Conservation (phyloP, 2,888 invertebrate species). For the Hyppa rectilinea region DNA sequence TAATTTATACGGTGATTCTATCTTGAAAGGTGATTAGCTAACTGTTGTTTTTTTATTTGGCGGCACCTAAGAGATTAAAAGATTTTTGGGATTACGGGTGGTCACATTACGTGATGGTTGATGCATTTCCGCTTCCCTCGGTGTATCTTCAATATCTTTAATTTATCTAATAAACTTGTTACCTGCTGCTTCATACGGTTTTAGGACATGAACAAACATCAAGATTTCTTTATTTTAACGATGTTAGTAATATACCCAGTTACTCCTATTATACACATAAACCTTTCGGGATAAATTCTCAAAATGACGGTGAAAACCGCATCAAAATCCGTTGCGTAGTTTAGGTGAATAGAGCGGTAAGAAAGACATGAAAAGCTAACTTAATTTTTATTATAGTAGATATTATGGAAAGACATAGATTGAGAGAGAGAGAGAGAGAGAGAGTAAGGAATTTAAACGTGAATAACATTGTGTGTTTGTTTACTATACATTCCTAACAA, state of each 20-base stretch:
- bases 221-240: background rate
- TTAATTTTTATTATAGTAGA: background rate
- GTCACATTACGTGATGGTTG: background rate
- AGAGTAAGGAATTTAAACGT: background rate
- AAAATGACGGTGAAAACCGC: background rate
- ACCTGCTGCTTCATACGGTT: background rate
- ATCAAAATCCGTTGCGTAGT: background rate
- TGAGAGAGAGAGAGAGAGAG: too few relatives aligned
- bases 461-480: background rate
- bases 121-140: background rate
- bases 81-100: background rate
- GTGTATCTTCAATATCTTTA: background rate
- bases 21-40: slow-evolving; percentile 31
- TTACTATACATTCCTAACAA: background rate
- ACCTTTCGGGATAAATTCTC: background rate
- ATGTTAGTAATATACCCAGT: too few relatives aligned
- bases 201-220: background rate
- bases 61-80: background rate
- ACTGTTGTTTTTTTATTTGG: slow-evolving; percentile 6
- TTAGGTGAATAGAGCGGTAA: background rate
- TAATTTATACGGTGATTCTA: slow-evolving; percentile 33
- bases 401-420: background rate
- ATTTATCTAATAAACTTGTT: background rate
- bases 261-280: background rate
- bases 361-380: background rate